phyloP scores from a whole-genome alignment of 2,797 vertebrate species.

The Phrynocephalus forsythii region DNA sequence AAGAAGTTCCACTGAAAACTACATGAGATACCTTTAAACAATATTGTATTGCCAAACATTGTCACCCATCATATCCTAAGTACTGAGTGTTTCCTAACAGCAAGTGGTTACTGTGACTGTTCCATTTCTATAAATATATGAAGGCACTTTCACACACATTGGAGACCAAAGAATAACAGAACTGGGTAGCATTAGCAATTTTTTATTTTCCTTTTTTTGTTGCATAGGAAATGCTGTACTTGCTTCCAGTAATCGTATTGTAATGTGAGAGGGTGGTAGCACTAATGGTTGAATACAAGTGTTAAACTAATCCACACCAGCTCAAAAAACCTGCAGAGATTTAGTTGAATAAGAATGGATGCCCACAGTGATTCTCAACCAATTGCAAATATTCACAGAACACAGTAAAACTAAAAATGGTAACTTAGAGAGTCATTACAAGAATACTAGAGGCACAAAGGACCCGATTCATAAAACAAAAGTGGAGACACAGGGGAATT shows the following conservation, averaged over 20 bases:
- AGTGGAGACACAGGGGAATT: conserved; percentile 78
- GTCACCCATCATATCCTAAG: too few species aligned
- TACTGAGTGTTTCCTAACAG: background rate
- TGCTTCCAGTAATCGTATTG: conserved; percentile 97
- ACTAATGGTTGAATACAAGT: conserved; percentile 91
- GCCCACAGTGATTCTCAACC: conserved; percentile 90
- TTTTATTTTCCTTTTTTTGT: conserved; percentile 93
- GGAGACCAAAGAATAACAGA: conserved; percentile 70
- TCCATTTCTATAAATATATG: background rate
- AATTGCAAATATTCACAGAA: conserved; percentile 89
- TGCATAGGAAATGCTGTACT: conserved; percentile 99
- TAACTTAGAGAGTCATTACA: conserved; percentile 90
- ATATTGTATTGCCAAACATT: background rate
- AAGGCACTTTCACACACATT: conserved; percentile 3
- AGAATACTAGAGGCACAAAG: conserved; percentile 85
- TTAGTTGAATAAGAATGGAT: conserved; percentile 88
- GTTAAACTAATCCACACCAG: conserved; percentile 91
- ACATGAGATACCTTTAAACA: background rate
- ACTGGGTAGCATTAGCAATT: conserved; percentile 92
- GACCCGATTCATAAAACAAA: conserved; percentile 84
- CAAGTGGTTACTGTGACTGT: background rate
- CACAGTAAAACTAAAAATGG: conserved; percentile 85
- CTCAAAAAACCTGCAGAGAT: conserved; percentile 88
- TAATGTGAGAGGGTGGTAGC: conserved; percentile 92
- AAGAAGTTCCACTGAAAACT: background rate